These are phyloP conservation scores for Prorops nasuta DNA, from an alignment of 1,140 invertebrate genomes.

Conservation along the genomic window DNA sequence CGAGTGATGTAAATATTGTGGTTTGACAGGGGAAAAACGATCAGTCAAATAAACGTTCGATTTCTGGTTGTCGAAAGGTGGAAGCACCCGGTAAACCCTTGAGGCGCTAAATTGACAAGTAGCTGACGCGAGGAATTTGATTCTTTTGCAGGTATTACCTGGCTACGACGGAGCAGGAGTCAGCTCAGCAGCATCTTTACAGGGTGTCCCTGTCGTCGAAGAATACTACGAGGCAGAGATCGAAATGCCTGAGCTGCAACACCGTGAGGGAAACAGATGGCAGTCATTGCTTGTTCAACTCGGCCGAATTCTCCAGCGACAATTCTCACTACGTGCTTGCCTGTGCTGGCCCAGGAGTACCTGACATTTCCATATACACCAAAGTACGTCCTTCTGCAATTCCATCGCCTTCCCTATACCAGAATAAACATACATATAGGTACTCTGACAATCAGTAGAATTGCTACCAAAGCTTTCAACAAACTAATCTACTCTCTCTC, in stretches of 20 bases:
- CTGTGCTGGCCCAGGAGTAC: constrained; percentile 74
- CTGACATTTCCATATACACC: constrained; percentile 57
- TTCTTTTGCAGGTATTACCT: constrained; percentile 65
- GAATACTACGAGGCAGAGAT: constrained; percentile 31
- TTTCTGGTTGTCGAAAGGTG: no score
- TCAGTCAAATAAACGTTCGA: no score
- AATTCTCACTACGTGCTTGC: constrained; percentile 68
- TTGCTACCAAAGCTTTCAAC: no score
- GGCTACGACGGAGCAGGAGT: constrained; percentile 62
- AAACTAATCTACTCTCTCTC: no score
- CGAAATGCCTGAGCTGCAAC: constrained; percentile 63
- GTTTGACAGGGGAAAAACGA: no score
- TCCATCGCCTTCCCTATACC: neutral
- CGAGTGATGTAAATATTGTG: no score
- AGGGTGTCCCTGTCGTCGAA: constrained; percentile 44
- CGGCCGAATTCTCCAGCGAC: constrained; percentile 68
- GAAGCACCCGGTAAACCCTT: no score
- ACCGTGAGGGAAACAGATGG: constrained; percentile 54
- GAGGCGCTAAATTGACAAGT: no score
- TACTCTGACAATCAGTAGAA: no score
- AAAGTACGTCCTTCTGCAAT: constrained; percentile 29
- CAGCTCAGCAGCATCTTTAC: constrained; percentile 66
- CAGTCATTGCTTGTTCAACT: constrained; percentile 65
- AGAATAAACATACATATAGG: no score
- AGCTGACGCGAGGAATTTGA: no score